Evolutionary conservation across 2,888 invertebrate genomes (phyloP), one percentile per base, ranked within the genome.

Genomic region (Seira musarum): DNA sequence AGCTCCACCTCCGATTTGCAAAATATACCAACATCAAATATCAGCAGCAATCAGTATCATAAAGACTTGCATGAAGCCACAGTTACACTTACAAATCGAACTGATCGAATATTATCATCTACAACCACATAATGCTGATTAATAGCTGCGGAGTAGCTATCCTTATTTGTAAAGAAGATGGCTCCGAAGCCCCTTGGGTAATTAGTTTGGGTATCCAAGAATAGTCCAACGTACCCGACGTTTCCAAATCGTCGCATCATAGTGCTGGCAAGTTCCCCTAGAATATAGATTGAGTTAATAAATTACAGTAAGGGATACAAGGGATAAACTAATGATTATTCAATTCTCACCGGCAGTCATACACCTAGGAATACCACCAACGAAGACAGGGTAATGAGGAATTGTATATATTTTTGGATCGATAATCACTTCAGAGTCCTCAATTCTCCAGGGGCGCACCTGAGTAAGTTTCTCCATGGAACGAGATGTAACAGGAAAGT

Each of bases 371-470:
- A 77, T 68, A 0, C 77, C 77, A 1, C 77, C 77, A 22, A 77
- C 77, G 60, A 71, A 77, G n/a, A 66, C 77, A 1, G 77, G 64
- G 30, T 77, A 67, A 24, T 65, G 67, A 60, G 57, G 67, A 64
- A 24, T 66, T 24, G 6, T 57, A 65, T 66, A 78, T 67, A 35
- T 71, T 30, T 8, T 30, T 30, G 2, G 49, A 2, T 64, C 67
- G 30, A 72, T 5, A 19, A 78, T 66, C 49, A 61, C 64, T 30
- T 72, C 61, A 0, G 78, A 69, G 35, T 78, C 78, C 10, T 71
- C 71, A 25, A 78, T n/a, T 24, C 72, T 71, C 78, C 79, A 79
- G 2, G 79, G 79, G 13, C 79, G 35, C 21, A 79, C 66, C 24
- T 79, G 68, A 6, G 72, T 72, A n/a, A 66, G 64, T 21, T 68